Percentiles rank a stretch among this genome's conserved stretches.
These are phyloP conservation scores for Sicus ferrugineus DNA, from an alignment of 2,888 invertebrate genomes.

Conservation along the genomic window DNA sequence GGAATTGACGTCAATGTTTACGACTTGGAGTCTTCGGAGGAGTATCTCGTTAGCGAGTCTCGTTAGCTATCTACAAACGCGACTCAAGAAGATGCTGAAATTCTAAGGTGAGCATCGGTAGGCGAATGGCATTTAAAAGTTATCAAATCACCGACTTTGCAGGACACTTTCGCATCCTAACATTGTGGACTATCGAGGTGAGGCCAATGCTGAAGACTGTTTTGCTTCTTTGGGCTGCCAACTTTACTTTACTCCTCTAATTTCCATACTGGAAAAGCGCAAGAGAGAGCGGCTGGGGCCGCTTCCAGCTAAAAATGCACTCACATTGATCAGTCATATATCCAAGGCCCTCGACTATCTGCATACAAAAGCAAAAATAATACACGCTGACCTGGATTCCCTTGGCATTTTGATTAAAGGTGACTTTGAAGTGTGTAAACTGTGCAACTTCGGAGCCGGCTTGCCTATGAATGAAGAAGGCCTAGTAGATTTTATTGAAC, in stretches of 20 bases:
- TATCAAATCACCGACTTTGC: neutral
- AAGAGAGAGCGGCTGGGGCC: conserved; percentile 69
- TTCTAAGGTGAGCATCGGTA: conserved; percentile 70
- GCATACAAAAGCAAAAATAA: conserved; percentile 73
- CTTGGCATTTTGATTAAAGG: conserved; percentile 81
- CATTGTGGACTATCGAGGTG: conserved; percentile 78
- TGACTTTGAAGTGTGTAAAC: conserved; percentile 77
- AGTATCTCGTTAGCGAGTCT: conserved; percentile 62
- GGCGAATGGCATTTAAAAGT: too few relatives aligned
- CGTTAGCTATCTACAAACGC: neutral
- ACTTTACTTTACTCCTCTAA: conserved; percentile 75
- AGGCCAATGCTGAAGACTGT: conserved; percentile 59
- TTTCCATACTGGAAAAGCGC: conserved; percentile 77
- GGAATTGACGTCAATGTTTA: conserved; percentile 84
- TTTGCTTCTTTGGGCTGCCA: conserved; percentile 79
- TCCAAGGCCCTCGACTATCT: conserved; percentile 79
- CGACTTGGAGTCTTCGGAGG: conserved; percentile 78
- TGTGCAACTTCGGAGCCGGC: conserved; percentile 88
- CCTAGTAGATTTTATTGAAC: conserved; percentile 67
- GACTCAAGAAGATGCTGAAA: conserved; percentile 74
- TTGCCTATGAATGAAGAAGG: conserved; percentile 74
- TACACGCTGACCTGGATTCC: conserved; percentile 88
- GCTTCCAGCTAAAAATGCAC: conserved; percentile 71
- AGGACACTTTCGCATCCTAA: conserved; percentile 78
- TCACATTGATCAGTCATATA: conserved; percentile 74